A percentile compares a stretch with the other conserved stretches of the same genome.
Evolutionary conservation across 2,888 invertebrate species (phyloP).

Genomic region (Perdita meconis): DNA sequence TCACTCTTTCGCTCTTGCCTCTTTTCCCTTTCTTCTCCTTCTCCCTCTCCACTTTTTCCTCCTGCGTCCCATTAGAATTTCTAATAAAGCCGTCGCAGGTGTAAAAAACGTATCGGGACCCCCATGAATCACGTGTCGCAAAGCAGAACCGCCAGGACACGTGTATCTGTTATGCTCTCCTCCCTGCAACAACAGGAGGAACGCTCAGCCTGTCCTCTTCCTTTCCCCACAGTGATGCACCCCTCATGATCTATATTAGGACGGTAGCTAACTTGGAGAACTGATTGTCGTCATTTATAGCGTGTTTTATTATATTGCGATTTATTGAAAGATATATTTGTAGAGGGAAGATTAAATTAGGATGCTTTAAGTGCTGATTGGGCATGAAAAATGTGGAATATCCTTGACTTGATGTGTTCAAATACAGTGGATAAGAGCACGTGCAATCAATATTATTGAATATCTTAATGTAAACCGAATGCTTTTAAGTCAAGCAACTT

Average conservation of each 20-base stretch:
- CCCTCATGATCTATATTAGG: conserved; percentile 36
- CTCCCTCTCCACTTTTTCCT: conserved; percentile 1
- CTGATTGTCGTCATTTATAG: conserved; percentile 58
- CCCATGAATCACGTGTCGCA: conserved; percentile 83
- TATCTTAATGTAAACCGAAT: too few species aligned
- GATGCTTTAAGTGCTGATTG: too few species aligned
- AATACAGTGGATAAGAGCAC: too few species aligned
- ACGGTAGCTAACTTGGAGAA: conserved; percentile 20
- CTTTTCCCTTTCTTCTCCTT: conserved; percentile 25
- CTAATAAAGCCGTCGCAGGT: conserved; percentile 82
- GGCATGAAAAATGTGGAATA: too few species aligned
- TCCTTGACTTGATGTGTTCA: too few species aligned
- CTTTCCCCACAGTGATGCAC: conserved; percentile 32
- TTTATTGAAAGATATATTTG: conserved; percentile 30
- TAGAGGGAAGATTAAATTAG: neutral
- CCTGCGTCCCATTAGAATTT: conserved; percentile 81
- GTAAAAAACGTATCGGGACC: conserved; percentile 82
- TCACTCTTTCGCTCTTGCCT: conserved; percentile 74
- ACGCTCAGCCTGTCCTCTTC: conserved; percentile 66
- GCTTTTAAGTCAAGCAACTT: too few species aligned
- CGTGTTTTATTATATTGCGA: conserved; percentile 39
- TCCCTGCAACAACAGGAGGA: conserved; percentile 46
- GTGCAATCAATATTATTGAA: too few species aligned
- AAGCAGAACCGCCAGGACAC: conserved; percentile 79
- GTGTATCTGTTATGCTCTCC: conserved; percentile 78